A percentile compares a stretch with the other conserved stretches of the same genome.
These are phyloP conservation scores for Acipenser oxyrinchus DNA, from an alignment of 2,797 vertebrate genomes.

Conservation along the genomic window DNA sequence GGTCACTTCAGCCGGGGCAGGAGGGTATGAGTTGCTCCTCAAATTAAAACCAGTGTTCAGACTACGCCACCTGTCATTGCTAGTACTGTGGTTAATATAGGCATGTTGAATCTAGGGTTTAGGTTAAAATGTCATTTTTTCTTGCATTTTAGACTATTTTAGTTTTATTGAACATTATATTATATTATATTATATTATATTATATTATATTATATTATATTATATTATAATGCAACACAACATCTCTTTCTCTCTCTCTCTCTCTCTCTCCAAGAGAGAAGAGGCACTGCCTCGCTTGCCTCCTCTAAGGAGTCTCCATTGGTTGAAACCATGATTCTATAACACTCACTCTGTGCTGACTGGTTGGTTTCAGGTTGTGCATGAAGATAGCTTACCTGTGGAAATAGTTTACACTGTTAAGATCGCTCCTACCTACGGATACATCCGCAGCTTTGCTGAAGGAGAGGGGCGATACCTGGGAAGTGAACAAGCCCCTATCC, in stretches of 20 bases:
- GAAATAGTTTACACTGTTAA: slow-evolving; percentile 71
- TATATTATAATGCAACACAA: too few species aligned
- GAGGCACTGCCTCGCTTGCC: background rate
- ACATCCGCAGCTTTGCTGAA: slow-evolving; percentile 59
- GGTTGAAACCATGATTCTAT: background rate
- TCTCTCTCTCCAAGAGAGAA: background rate
- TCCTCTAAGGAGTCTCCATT: background rate
- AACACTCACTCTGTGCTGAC: background rate
- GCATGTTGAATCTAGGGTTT: too few species aligned
- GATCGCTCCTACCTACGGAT: slow-evolving; percentile 60
- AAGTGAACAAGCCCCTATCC: slow-evolving; percentile 49
- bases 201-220: too few species aligned
- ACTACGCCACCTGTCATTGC: too few species aligned
- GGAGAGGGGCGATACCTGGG: slow-evolving; percentile 47
- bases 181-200: too few species aligned
- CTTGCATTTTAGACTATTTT: background rate
- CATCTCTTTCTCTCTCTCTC: background rate
- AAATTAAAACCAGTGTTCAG: too few species aligned
- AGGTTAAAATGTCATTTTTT: too few species aligned
- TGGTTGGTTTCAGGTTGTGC: slow-evolving; percentile 60
- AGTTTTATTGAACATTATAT: background rate
- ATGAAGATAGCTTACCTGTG: slow-evolving; percentile 69
- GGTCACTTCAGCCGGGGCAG: too few species aligned
- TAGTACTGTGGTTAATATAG: too few species aligned
- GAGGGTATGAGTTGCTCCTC: too few species aligned